Base-by-base conservation (phyloP, 2,888 invertebrate genomes). In the Cerastis leucographa region DNA sequence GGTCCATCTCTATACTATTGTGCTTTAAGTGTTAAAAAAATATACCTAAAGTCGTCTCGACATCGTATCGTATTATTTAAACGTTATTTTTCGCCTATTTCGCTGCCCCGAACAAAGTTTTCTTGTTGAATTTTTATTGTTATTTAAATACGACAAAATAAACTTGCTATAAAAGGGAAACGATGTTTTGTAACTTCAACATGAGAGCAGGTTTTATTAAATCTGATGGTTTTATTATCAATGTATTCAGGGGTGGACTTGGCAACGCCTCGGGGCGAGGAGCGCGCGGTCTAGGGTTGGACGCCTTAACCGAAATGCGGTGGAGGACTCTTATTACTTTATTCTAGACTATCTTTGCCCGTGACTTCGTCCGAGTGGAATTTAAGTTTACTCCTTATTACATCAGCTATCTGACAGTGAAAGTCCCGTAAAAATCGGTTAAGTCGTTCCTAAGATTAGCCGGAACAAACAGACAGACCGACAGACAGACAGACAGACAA, bases 91-190 rank as follows among this genome's bases (percentile, higher is more conserved):
- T 66, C 67, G 71, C 61, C 67, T 65, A 78, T 77, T 71, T 85
- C 44, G 71, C 71, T 77, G 77, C 65, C 44, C 44, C 0, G 44
- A 46, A 74, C 71, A 74, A 83, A 89, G 79, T 86, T 86, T 89
- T 85, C 81, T 80, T 82, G 78, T n/a, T 76, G 71, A 85, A 78
- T 88, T 88, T 89, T 90, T 89, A 89, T 90, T 91, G 84, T 90
- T 90, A 87, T 90, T 91, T 89, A 90, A 90, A 91, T 90, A 87
- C 81, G 86, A 87, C 88, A 89, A 85, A 88, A 87, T 85, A 86
- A 87, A 88, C 86, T 83, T 78, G 78, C 77, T 83, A 76, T 90
- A 89, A 91, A 89, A 91, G 90, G 88, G 78, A 91, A 91, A 89
- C 84, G 84, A 25, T 91, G 91, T 91, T 87, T 76, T 70, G 51